Percentiles rank a stretch among this genome's conserved stretches.
Evolutionary conservation across 1,140 invertebrate species (phyloP).

Genomic region (Caerostris darwini): DNA sequence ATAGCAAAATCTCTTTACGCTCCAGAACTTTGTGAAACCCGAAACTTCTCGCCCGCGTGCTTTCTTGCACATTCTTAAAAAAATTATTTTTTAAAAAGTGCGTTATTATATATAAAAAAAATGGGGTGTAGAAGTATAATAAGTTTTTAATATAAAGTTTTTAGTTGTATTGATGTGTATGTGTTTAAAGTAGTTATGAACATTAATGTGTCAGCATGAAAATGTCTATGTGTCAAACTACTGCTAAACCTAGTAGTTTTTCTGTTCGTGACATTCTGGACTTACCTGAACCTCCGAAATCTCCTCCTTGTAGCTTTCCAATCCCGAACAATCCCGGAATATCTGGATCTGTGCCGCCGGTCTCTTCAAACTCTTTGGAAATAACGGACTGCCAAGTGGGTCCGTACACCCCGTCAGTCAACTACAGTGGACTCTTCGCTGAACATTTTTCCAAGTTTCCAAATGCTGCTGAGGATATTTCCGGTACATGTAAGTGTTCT

Average conservation of each 20-base stretch:
- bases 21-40: neutral
- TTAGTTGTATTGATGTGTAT: neutral
- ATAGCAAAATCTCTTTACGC: slow-evolving; percentile 1
- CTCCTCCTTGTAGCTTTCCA: slow-evolving; percentile 65
- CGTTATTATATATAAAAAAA: neutral
- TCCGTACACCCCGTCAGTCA: neutral
- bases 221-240: slow-evolving; percentile 61
- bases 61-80: too few relatives aligned
- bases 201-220: slow-evolving; percentile 72
- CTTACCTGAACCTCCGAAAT: slow-evolving; percentile 65
- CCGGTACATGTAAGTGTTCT: neutral
- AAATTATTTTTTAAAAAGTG: neutral
- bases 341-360: neutral
- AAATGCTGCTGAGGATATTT: slow-evolving; percentile 34
- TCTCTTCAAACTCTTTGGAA: neutral
- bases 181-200: neutral
- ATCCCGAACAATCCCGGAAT: neutral
- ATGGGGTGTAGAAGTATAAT: neutral
- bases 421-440: slow-evolving; percentile 14
- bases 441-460: slow-evolving; percentile 51
- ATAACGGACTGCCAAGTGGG: neutral
- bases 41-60: neutral
- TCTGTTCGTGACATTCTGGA: slow-evolving; percentile 76
- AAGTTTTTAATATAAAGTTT: neutral
- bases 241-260: slow-evolving; percentile 72